Evolutionary conservation across 2,113 vertebrate genomes (phyloP).

Genomic region (Semnopithecus entellus): DNA sequence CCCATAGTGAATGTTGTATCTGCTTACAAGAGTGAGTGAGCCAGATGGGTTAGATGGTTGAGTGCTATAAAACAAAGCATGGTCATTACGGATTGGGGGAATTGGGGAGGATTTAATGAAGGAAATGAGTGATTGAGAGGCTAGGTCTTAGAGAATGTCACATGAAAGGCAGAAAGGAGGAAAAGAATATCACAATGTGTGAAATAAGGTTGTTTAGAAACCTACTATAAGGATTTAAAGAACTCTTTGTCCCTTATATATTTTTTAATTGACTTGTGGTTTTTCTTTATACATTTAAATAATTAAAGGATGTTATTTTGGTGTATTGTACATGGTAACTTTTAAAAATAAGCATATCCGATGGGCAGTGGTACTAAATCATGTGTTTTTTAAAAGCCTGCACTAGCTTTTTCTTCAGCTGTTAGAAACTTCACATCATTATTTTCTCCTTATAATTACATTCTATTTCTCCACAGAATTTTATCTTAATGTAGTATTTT

Average conservation of each 20-base stretch:
- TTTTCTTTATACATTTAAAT: conserved; percentile 25
- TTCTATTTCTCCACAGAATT: neutral
- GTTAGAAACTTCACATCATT: neutral
- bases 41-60: neutral
- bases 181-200: neutral
- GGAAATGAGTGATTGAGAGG: neutral
- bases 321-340: conserved; percentile 8
- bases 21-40: neutral
- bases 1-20: neutral
- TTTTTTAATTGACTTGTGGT: neutral
- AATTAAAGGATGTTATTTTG: neutral
- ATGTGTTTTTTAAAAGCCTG: neutral
- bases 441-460: neutral
- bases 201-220: neutral
- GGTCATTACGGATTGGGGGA: accelerated
- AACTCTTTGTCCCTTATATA: neutral
- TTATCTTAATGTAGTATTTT: neutral
- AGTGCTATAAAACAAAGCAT: neutral
- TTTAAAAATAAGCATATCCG: conserved; percentile 33
- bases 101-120: neutral
- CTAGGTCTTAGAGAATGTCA: neutral
- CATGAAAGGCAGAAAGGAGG: neutral
- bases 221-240: neutral
- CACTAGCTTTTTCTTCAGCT: neutral
- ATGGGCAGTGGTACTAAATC: neutral